Conservation (phyloP, 2,888 invertebrate genomes). For the Cataglyphis altisquamis region DNA sequence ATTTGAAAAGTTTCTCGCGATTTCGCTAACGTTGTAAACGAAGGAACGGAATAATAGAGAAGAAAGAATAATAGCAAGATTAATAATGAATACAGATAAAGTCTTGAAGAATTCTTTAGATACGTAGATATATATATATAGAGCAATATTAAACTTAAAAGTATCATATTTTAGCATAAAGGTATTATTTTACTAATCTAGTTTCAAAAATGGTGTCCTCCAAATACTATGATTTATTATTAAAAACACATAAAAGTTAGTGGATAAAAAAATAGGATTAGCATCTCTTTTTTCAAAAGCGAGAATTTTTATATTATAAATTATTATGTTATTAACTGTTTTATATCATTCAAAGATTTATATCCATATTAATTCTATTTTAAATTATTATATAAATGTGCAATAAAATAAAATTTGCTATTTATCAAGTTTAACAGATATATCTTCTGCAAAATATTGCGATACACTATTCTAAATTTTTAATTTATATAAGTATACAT, state of each 20-base stretch:
- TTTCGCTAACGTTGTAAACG: not conserved
- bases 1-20: constrained; percentile 9
- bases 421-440: not conserved
- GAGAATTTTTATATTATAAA: not conserved
- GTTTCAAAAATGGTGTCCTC: not conserved
- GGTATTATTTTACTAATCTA: not conserved
- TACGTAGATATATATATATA: not conserved
- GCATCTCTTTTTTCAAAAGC: not conserved
- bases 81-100: not conserved
- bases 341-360: not conserved
- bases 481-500: not conserved
- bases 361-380: not conserved
- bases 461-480: constrained; percentile 6
- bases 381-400: not conserved
- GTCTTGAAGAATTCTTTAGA: not conserved
- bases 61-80: not conserved
- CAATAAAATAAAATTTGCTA: not conserved
- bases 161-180: not conserved
- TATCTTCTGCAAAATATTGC: not conserved
- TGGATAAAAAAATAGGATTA: not conserved
- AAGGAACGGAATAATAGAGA: no score
- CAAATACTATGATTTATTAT: not conserved
- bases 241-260: not conserved
- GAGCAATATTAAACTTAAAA: not conserved
- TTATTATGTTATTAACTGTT: not conserved